phyloP scores from a whole-genome alignment of 2,797 vertebrate genomes.

The Tympanoctomys barrerae region DNA sequence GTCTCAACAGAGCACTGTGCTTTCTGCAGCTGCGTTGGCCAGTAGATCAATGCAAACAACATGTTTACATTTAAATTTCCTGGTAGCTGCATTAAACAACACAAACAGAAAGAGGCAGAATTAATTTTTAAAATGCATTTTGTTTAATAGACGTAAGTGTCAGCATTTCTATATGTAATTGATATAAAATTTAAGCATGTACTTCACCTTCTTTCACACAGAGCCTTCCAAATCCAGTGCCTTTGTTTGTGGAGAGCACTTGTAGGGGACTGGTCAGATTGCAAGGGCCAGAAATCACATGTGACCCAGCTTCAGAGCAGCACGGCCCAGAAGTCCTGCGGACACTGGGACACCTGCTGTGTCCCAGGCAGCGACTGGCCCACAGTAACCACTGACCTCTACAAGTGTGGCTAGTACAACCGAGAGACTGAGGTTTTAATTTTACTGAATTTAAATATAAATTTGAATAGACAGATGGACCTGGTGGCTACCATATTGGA shows the following conservation, averaged over 20 bases:
- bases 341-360: background rate
- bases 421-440: background rate
- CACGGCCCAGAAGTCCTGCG: rapidly evolving
- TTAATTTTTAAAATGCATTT: conserved; percentile 8
- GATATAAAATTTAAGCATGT: background rate
- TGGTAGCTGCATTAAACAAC: background rate
- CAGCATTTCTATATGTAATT: conserved; percentile 44
- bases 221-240: background rate
- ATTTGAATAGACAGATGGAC: background rate
- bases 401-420: background rate
- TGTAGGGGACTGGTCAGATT: background rate
- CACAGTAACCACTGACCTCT: background rate
- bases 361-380: background rate
- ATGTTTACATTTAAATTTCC: background rate
- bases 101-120: background rate
- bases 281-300: background rate
- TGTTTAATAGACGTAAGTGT: background rate
- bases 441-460: background rate
- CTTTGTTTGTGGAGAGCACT: background rate
- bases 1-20: background rate
- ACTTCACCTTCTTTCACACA: background rate
- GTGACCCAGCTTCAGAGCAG: background rate
- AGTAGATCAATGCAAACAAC: background rate
- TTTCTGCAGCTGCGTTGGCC: background rate
- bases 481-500: background rate